Conservation (phyloP, 1,140 invertebrate genomes). For the Vanessa atalanta region DNA sequence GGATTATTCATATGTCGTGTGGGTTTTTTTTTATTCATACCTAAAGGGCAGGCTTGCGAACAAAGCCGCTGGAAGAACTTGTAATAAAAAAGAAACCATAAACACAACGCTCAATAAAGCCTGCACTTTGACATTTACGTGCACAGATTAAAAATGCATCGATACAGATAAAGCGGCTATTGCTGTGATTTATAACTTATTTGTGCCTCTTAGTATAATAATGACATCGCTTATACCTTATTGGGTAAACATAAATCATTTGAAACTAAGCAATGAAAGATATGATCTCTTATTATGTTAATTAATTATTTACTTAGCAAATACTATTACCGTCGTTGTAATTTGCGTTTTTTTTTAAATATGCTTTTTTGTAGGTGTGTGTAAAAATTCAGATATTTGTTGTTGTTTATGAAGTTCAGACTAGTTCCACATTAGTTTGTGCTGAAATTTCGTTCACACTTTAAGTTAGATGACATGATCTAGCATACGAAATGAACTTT, state of each 20-base stretch:
- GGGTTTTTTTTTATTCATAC: too few relatives aligned
- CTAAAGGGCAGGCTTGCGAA: too few relatives aligned
- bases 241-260: slow-evolving; percentile 17
- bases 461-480: too few relatives aligned
- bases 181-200: slow-evolving; percentile 41
- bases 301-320: slow-evolving; percentile 3
- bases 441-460: too few relatives aligned
- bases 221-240: slow-evolving; percentile 30
- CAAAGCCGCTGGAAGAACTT: background rate
- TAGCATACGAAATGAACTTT: too few relatives aligned
- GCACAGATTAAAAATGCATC: slow-evolving; percentile 26
- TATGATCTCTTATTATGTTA: slow-evolving; percentile 15
- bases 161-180: slow-evolving; percentile 30
- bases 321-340: background rate
- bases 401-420: too few relatives aligned
- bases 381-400: too few relatives aligned
- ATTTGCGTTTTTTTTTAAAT: background rate
- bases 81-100: background rate
- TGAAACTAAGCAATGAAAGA: slow-evolving; percentile 6
- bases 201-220: slow-evolving; percentile 34
- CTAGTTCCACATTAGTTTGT: too few relatives aligned
- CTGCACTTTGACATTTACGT: slow-evolving; percentile 11
- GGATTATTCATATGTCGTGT: too few relatives aligned
- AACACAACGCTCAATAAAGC: background rate
- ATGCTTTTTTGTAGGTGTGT: too few relatives aligned